Base-by-base conservation (phyloP, 1,140 invertebrate species). In the Aphis craccivora region DNA sequence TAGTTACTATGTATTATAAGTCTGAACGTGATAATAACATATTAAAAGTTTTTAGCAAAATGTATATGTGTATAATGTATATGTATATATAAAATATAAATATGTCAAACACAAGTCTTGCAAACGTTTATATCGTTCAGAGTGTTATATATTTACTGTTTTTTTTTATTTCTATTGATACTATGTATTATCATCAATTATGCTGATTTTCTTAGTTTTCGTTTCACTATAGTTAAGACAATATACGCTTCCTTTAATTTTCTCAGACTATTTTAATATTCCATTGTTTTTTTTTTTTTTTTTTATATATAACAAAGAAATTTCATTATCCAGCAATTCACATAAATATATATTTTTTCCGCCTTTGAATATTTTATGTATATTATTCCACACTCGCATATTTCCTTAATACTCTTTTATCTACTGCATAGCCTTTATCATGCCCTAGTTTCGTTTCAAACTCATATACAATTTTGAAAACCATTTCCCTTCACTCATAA, bases 401-500 rank as follows among this genome's bases (percentile, higher is more conserved):
- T 87, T 87, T 48, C 45, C 14, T 35, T 48, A 84, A 84, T 40
- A 43, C 40, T 88, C 22, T 55, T 40, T 55, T 40, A 53, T 89
- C 35, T 76, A 76, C n/a, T n/a, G n/a, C 11, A 4, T 22, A 89
- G 88, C 25, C n/a, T 89, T 55, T 89, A 89, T 55, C 35, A 25
- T 35, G 3, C 22, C 51, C 22, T n/a, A 89, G 88, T 55, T 25
- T 51, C 20, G 40, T 53, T 89, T 55, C 23, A 35, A 55, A 40
- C n/a, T 40, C 37, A 55, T 55, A n/a, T 40, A 89, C 48, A 55
- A 76, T 89, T 89, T 30, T 76, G n/a, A 53, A 89, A 89, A 89
- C 86, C 37, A 89, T 89, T 89, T 89, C 43, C 25, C 25, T 87
- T 87, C 35, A 8, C n/a, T 87, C 86, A 37, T 87, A 87, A 87